phyloP scores from a whole-genome alignment of 2,113 vertebrate genomes.

The Chaetura pelagica region DNA sequence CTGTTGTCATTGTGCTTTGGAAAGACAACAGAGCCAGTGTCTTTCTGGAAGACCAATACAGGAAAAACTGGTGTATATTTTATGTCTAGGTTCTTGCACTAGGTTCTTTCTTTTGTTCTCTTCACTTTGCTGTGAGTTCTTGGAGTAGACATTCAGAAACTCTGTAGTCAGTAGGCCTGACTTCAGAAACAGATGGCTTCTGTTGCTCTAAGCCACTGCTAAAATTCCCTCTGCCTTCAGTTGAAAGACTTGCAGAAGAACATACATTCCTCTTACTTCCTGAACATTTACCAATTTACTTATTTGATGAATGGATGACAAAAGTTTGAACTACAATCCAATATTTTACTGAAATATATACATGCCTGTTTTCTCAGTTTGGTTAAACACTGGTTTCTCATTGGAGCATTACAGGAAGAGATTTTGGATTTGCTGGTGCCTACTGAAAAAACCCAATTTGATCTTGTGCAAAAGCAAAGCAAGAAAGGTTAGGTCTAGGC shows the following conservation, averaged over 20 bases:
- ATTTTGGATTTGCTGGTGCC: neutral
- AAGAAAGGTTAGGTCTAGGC: neutral
- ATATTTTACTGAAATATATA: neutral
- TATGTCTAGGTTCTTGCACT: accelerated
- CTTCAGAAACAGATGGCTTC: neutral
- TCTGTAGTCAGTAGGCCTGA: neutral
- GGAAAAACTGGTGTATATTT: neutral
- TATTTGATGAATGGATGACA: neutral
- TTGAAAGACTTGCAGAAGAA: neutral
- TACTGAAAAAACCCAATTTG: neutral
- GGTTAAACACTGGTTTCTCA: neutral
- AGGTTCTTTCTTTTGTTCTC: neutral
- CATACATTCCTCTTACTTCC: neutral
- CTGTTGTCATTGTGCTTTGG: neutral
- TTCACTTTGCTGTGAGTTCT: neutral
- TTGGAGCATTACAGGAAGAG: neutral
- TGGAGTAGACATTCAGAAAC: neutral
- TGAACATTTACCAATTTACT: neutral
- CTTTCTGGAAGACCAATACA: neutral
- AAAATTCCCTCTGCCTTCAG: neutral
- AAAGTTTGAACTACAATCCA: neutral
- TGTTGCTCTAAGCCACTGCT: neutral
- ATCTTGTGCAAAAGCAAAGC: neutral
- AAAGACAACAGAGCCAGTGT: neutral
- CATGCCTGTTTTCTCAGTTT: neutral